Base-by-base conservation (phyloP, 2,113 vertebrate genomes). In the Nesoenas mayeri region DNA sequence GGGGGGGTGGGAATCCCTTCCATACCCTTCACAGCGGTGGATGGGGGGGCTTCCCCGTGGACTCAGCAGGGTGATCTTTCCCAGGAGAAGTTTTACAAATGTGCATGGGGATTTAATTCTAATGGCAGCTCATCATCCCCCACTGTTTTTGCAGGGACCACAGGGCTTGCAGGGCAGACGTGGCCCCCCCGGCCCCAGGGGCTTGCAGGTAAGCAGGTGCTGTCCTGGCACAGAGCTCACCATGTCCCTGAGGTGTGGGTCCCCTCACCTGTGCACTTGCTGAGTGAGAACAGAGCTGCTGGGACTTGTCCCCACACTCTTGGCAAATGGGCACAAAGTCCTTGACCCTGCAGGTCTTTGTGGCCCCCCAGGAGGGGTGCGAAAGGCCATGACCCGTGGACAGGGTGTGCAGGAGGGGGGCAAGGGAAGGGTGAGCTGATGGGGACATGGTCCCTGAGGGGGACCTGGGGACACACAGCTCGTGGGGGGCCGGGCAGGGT, bases 101-200 rank as follows among this genome's bases (percentile, higher is more conserved):
- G 24, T 1, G 4, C 14, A 12, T 40, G 11, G 20, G 60, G 51
- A 2, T 66, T 25, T 9, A 17, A 3, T 20, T 19, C 80, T 57
- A 10, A 65, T 2, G 18, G 32, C 71, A 75, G 24, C 56, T 62
- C 66, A 22, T 48, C 8, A 0, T 60, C 6, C 78, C 24, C 9
- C 2, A 0, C 44, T 65, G 14, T 57, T 87, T 42, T 44, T 53
- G 12, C 74, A 99, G 99, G 99, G 99, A 47, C 98, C 98, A 3
- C 98, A 96, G 50, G 99, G 99, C 54, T 80, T 98, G 72, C 98
- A 99, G 81, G 99, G 99, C 73, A 97, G 97, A 36, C 96, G 97
- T 0, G 99, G 98, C 32, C 74, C 97, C 82, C 96, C 97, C 0
- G 99, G 99, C 66, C 95, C 78, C 24, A 91, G 98, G 80, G 99